Evolutionary conservation across 2,888 invertebrate species (phyloP), one percentile per base, ranked within the genome.

Genomic region (Blastobasis adustella): DNA sequence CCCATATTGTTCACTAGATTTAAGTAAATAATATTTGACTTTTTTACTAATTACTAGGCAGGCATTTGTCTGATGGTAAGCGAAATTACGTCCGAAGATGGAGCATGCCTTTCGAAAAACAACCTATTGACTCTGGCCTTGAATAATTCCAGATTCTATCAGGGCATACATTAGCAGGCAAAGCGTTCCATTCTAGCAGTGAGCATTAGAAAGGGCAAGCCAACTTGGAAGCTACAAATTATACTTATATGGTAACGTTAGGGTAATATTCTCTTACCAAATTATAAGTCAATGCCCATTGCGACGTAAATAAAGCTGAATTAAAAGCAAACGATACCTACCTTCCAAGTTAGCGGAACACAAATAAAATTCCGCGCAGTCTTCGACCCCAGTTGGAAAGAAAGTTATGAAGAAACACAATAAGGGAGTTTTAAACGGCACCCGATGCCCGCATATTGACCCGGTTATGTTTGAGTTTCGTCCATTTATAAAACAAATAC

Each of bases 401-500:
- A 10, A 49, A 53, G 41, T 51, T 51, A 40, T 37, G 6, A 54
- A 51, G 51, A 52, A 54, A 51, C 47, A 55, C 54, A 57, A 58
- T 52, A 56, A 47, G 49, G 51, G 45, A 57, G 55, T 51, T 59
- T 54, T 57, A 58, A 57, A 55, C 47, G 54, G 50, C 45, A 48
- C 38, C 46, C 49, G 41, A 46, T 45, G 56, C 66, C 66, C 67
- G 63, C 62, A 64, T 62, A 57, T 57, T 66, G 65, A 60, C 66
- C 65, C 57, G 62, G 62, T 66, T 67, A 51, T 60, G 61, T 70
- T 68, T 70, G 63, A 66, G 61, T 71, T 67, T 49, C 47, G 47
- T 10, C 37, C 23, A 38, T 55, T 56, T 60, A 54, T 52, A 9
- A 52, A 49, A n/a, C n/a, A 48, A 53, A 23, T 42, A 50, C 48